Percentiles rank a stretch among this genome's conserved stretches.
Conservation (phyloP, 2,797 vertebrate species). For the Coreius guichenoti region DNA sequence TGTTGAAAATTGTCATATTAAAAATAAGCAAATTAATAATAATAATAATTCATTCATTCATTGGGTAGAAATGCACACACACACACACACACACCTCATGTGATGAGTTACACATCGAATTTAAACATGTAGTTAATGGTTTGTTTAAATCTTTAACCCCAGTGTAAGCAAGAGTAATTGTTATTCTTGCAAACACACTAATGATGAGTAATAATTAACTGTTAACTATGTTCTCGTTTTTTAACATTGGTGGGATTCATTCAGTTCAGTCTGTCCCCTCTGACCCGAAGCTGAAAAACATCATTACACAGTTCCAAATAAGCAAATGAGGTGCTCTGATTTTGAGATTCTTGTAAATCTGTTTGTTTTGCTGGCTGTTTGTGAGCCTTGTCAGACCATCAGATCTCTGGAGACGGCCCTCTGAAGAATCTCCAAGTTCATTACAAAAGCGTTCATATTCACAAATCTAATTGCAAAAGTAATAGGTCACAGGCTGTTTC, state of each 20-base stretch:
- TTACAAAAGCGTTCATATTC: constrained; percentile 57
- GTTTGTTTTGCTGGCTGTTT: constrained; percentile 53
- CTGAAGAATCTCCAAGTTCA: constrained; percentile 56
- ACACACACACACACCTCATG: too few species aligned
- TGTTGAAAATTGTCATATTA: not conserved
- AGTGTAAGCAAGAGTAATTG: not conserved
- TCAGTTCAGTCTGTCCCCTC: constrained; percentile 41
- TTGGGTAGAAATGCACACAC: not conserved
- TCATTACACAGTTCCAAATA: constrained; percentile 20
- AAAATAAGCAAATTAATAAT: not conserved
- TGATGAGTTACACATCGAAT: not conserved
- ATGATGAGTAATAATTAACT: not conserved
- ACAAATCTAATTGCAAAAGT: constrained; percentile 64
- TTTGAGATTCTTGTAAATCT: constrained; percentile 23
- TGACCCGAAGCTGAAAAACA: constrained; percentile 53
- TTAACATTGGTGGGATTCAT: not conserved
- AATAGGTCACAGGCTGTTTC: constrained; percentile 65
- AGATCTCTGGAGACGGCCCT: constrained; percentile 40
- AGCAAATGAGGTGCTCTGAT: constrained; percentile 3
- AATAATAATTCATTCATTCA: not conserved
- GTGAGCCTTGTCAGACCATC: constrained; percentile 48
- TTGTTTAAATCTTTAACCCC: not conserved
- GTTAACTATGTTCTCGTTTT: not conserved
- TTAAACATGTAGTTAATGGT: not conserved
- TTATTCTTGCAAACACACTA: not conserved